These are phyloP conservation scores for Gonatopus flavifemur DNA, from an alignment of 1,140 invertebrate genomes.

Conservation along the genomic window DNA sequence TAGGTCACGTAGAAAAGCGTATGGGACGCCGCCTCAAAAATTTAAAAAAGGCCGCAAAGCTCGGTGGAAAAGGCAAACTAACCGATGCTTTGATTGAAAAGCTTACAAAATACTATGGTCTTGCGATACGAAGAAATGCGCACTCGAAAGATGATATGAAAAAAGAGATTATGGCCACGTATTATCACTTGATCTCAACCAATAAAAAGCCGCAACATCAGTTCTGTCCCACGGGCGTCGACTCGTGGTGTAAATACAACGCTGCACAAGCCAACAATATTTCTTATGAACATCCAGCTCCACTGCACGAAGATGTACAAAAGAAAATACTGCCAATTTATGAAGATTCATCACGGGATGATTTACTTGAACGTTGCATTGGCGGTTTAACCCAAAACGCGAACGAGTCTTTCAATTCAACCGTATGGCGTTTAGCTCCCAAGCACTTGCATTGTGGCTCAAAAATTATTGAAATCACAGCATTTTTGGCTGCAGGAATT, in stretches of 20 bases:
- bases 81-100: neutral
- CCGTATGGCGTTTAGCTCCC: too few species aligned
- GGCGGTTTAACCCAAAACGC: slow-evolving; percentile 24
- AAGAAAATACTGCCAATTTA: too few species aligned
- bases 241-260: neutral
- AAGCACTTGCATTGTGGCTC: too few species aligned
- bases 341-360: slow-evolving; percentile 5
- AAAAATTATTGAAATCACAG: slow-evolving; percentile 17
- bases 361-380: slow-evolving; percentile 1
- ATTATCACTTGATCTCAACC: too few species aligned
- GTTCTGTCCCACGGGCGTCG: slow-evolving; percentile 16
- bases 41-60: neutral
- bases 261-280: neutral
- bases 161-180: slow-evolving; percentile 24
- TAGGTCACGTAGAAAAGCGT: too few species aligned
- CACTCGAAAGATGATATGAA: slow-evolving; percentile 14
- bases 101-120: neutral
- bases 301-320: neutral
- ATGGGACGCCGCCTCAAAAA: neutral
- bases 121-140: neutral
- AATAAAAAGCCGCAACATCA: slow-evolving; percentile 21
- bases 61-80: neutral
- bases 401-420: slow-evolving; percentile 29
- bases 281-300: neutral
- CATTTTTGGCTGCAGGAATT: slow-evolving; percentile 12